Conservation (phyloP, 1,140 invertebrate species). For the Drosophila sp. region DNA sequence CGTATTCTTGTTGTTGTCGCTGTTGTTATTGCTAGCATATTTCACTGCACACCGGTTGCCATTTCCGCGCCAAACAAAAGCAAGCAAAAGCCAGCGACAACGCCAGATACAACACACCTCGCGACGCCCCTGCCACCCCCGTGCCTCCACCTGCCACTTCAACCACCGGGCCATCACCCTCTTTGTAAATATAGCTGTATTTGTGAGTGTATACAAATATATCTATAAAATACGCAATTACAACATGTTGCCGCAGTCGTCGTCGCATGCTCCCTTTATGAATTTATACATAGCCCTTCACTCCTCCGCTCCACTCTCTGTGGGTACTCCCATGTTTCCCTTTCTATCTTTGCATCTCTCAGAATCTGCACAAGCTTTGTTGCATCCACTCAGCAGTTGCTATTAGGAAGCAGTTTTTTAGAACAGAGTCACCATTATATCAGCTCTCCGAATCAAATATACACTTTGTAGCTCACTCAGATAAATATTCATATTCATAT, state of each 20-base stretch:
- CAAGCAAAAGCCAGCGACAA: constrained; percentile 54
- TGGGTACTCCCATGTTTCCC: constrained; percentile 10
- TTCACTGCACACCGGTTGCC: constrained; percentile 74
- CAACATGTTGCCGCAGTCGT: constrained; percentile 76
- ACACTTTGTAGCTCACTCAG: no score
- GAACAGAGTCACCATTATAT: not conserved
- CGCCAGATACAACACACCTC: constrained; percentile 50
- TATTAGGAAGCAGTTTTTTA: constrained; percentile 40
- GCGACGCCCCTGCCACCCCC: not conserved
- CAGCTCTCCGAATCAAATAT: not conserved
- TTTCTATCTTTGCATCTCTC: constrained; percentile 13
- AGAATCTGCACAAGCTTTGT: constrained; percentile 65
- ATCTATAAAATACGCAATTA: constrained; percentile 83
- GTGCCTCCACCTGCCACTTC: not conserved
- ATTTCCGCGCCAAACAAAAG: constrained; percentile 77
- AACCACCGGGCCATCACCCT: not conserved
- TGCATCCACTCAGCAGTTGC: constrained; percentile 79
- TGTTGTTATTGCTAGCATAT: constrained; percentile 57
- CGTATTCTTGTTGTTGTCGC: constrained; percentile 43
- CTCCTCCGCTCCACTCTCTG: constrained; percentile 33
- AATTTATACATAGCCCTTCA: constrained; percentile 69
- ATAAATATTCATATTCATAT: no score
- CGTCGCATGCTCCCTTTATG: constrained; percentile 65
- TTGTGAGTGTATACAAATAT: constrained; percentile 16
- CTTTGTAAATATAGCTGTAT: not conserved